Evolutionary conservation across 2,113 vertebrate species (phyloP).

Genomic region (Atractosteus spatula): DNA sequence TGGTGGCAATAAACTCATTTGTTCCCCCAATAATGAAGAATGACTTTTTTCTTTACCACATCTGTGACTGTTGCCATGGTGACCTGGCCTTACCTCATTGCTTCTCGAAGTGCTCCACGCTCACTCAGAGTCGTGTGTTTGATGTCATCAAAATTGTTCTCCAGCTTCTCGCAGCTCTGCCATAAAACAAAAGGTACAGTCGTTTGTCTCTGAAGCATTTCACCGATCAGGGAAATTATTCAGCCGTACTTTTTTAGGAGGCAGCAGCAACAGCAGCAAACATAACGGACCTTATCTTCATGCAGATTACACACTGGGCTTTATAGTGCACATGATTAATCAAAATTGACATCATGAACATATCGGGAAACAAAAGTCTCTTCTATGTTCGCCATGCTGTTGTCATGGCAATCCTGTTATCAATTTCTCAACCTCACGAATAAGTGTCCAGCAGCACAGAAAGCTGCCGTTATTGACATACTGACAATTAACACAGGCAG

Average conservation of each 20-base stretch:
- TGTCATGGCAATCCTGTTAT: conserved; percentile 61
- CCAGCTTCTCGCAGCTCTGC: conserved; percentile 78
- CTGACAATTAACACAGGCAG: conserved; percentile 40
- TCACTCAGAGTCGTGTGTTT: conserved; percentile 91
- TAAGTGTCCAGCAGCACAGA: conserved; percentile 41
- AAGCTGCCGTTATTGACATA: conserved; percentile 43
- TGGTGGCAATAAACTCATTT: conserved; percentile 89
- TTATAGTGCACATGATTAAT: conserved; percentile 61
- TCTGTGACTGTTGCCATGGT: conserved; percentile 89
- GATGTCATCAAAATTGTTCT: conserved; percentile 98
- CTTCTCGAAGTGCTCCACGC: conserved; percentile 86
- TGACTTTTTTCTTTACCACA: conserved; percentile 83
- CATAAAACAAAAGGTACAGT: conserved; percentile 48
- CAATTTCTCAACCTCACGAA: conserved; percentile 46
- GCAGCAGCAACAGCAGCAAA: conserved; percentile 25
- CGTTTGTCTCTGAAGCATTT: conserved; percentile 36
- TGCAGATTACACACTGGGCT: conserved; percentile 51
- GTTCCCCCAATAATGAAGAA: conserved; percentile 91
- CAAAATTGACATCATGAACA: conserved; percentile 68
- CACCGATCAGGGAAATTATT: conserved; percentile 39
- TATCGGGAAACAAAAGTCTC: conserved; percentile 58
- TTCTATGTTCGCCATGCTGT: conserved; percentile 55
- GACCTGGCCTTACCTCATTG: conserved; percentile 87
- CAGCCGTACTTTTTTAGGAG: conserved; percentile 23
- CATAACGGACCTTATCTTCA: conserved; percentile 42